Evolutionary conservation across 2,113 vertebrate genomes (phyloP).

Genomic region (Pachycephala philippinensis): DNA sequence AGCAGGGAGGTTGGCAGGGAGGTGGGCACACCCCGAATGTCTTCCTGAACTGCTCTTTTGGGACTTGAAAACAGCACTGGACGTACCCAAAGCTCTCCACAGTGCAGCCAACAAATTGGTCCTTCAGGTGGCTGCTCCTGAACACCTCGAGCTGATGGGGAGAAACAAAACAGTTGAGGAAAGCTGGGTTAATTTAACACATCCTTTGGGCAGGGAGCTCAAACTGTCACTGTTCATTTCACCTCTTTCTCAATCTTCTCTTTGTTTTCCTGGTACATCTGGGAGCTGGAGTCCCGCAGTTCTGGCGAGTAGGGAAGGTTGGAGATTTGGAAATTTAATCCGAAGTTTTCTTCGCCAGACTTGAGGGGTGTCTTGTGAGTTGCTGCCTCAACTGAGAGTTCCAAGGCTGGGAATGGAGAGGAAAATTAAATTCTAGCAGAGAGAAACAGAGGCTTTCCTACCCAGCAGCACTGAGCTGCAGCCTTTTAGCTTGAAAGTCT

Average conservation of each 20-base stretch:
- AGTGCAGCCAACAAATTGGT: slow-evolving; percentile 54
- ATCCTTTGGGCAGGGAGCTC: neutral
- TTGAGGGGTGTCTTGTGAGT: neutral
- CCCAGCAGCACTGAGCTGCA: neutral
- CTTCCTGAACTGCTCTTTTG: neutral
- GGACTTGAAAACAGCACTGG: neutral
- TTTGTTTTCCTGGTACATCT: slow-evolving; percentile 20
- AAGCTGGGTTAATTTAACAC: neutral
- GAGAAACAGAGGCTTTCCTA: neutral
- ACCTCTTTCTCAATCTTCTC: slow-evolving; percentile 64
- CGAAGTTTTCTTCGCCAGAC: neutral
- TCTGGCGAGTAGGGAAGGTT: slow-evolving; percentile 52
- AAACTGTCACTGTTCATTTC: neutral
- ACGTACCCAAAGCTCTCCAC: slow-evolving; percentile 69
- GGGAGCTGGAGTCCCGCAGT: slow-evolving; percentile 14
- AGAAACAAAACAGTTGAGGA: neutral
- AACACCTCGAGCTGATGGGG: slow-evolving; percentile 65
- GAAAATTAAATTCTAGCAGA: neutral
- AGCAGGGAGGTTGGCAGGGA: neutral
- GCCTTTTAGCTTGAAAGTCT: neutral
- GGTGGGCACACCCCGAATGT: neutral
- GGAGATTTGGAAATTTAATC: slow-evolving; percentile 67
- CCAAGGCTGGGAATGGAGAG: slow-evolving; percentile 11
- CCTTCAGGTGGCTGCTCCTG: slow-evolving; percentile 47
- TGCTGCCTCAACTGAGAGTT: neutral